These are phyloP conservation scores for Natator depressus DNA, from an alignment of 2,113 vertebrate species.

Conservation along the genomic window DNA sequence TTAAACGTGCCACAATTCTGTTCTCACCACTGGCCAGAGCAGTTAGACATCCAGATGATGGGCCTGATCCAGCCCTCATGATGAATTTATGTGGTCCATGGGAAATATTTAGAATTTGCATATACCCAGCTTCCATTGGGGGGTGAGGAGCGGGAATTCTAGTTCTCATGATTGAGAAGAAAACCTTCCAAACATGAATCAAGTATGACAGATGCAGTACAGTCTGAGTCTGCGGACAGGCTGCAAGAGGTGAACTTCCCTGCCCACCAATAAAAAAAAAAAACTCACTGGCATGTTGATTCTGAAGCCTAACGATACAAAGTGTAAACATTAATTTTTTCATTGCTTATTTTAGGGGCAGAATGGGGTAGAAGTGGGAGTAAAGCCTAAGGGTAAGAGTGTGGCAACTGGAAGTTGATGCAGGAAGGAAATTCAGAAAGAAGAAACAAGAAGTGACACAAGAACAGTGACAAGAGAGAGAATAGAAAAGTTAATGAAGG, in stretches of 20 bases:
- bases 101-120: neutral
- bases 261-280: neutral
- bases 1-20: neutral
- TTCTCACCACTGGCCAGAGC: neutral
- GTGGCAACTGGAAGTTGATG: neutral
- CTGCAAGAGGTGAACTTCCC: neutral
- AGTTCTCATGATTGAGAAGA: constrained; percentile 4
- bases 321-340: neutral
- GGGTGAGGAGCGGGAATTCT: neutral
- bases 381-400: neutral
- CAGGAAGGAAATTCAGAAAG: neutral
- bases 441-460: neutral
- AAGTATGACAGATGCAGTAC: constrained; percentile 37
- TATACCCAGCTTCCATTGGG: neutral
- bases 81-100: neutral
- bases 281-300: neutral
- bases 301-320: neutral
- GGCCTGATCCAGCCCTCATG: neutral
- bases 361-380: neutral
- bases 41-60: neutral
- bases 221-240: constrained; percentile 26
- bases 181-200: neutral
- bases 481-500: constrained; percentile 39
- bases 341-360: neutral
- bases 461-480: constrained; percentile 1